phyloP scores from a whole-genome alignment of 2,797 vertebrate genomes.

The Botia almorhae region DNA sequence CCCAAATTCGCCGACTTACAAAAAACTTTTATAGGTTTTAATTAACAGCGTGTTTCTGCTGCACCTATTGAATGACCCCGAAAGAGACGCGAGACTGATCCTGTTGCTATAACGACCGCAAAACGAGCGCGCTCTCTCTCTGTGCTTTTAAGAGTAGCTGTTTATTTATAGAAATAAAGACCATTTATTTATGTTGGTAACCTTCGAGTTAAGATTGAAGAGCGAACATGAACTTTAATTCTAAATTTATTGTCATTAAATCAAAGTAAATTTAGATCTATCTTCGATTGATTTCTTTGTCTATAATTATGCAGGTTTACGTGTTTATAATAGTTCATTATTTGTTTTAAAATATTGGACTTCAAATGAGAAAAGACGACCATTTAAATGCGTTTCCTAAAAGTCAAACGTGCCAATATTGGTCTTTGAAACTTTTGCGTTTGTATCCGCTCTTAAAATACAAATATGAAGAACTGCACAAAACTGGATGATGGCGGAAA shows the following conservation, averaged over 20 bases:
- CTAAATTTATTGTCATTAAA: neutral
- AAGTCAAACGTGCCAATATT: too few relatives aligned
- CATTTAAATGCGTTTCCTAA: too few relatives aligned
- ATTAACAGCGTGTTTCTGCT: conserved; percentile 75
- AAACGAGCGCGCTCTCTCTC: conserved; percentile 65
- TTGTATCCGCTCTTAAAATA: neutral
- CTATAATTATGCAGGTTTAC: neutral
- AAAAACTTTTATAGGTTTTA: conserved; percentile 77
- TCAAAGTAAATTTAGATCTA: neutral
- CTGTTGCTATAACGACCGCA: conserved; percentile 85
- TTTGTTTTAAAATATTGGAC: too few relatives aligned
- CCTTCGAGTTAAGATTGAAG: neutral
- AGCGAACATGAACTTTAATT: neutral
- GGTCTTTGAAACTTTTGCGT: neutral
- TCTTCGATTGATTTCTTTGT: neutral
- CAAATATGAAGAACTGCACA: neutral
- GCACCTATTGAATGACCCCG: conserved; percentile 79
- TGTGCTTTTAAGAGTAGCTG: conserved; percentile 38
- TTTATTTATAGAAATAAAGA: conserved; percentile 36
- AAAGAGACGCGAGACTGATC: conserved; percentile 78
- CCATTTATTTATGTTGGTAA: neutral
- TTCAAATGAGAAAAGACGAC: too few relatives aligned
- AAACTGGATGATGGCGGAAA: neutral
- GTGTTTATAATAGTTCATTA: neutral
- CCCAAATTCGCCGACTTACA: conserved; percentile 75